Evolutionary conservation across 2,888 invertebrate genomes (phyloP), one percentile per base, ranked within the genome.

Genomic region (Drosophila demipolita): DNA sequence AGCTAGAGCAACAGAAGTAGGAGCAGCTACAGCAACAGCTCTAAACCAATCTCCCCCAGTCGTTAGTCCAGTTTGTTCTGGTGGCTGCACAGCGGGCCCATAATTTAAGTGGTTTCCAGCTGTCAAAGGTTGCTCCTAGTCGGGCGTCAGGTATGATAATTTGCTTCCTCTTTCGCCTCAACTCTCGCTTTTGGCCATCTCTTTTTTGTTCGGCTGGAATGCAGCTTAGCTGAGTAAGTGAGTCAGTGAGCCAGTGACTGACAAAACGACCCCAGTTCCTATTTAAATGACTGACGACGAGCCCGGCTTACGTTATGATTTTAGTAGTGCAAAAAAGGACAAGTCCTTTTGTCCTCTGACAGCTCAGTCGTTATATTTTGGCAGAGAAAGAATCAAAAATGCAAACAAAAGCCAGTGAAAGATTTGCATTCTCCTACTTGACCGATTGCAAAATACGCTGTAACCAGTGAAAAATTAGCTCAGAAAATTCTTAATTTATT

Each of bases 61-160:
- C 65, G 52, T 45, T 60, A 57, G 82, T 67, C 73, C 73, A 81
- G 77, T 71, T 61, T 38, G 50, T 15, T 49, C 40, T 62, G 68
- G 66, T 59, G 70, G 48, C 70, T 52, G 70, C 84, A 76, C 84
- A 85, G 90, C 90, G 67, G 84, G 90, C 68, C 79, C 75, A 90
- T 85, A 87, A 85, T 85, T 85, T 89, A 87, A 90, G 89, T 88
- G 85, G 87, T 90, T 90, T 86, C 89, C 90, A 86, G 87, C 89
- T 90, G 89, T 87, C 90, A 89, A 87, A 89, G 87, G 83, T 86
- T 75, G 63, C 72, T 60, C 45, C 58, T 36, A 48, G 26, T 23
- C 45, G 36, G 38, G 33, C 57, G 59, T 38, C 66, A 73, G 82
- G 60, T 78, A 82, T 78, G 82, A 82, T 82, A 78, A 82, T 79